Conservation (phyloP, 2,797 vertebrate species). For the Gallinago solitaria region DNA sequence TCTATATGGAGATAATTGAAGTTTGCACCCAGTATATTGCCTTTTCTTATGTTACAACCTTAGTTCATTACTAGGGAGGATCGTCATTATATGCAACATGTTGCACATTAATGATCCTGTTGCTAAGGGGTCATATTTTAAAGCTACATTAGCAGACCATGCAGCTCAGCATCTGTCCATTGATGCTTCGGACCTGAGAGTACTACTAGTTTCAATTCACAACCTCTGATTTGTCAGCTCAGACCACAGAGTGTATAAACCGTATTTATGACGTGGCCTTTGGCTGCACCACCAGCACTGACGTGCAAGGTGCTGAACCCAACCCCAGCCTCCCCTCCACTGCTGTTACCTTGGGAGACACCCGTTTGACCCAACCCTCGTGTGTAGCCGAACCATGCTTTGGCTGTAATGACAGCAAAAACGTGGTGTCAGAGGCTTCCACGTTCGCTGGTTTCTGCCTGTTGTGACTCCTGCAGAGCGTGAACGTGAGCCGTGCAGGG, state of each 20-base stretch:
- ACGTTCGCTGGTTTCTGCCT: background rate
- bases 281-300: fast-evolving
- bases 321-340: background rate
- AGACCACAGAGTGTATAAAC: background rate
- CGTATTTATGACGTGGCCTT: background rate
- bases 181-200: too few species aligned
- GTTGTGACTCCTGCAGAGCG: fast-evolving
- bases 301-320: background rate
- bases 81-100: fast-evolving
- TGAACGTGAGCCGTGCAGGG: fast-evolving
- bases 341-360: background rate
- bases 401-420: background rate
- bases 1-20: background rate
- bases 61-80: background rate
- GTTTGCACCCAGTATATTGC: background rate
- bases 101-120: background rate
- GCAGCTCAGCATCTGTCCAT: fast-evolving
- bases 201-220: background rate
- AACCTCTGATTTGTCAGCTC: fast-evolving
- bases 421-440: background rate
- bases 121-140: fast-evolving
- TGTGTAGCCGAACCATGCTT: fast-evolving
- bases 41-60: fast-evolving
- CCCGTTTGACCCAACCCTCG: background rate
- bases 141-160: fast-evolving